These are phyloP conservation scores for Luscinia megarhynchos DNA, from an alignment of 2,797 vertebrate genomes.

Conservation along the genomic window DNA sequence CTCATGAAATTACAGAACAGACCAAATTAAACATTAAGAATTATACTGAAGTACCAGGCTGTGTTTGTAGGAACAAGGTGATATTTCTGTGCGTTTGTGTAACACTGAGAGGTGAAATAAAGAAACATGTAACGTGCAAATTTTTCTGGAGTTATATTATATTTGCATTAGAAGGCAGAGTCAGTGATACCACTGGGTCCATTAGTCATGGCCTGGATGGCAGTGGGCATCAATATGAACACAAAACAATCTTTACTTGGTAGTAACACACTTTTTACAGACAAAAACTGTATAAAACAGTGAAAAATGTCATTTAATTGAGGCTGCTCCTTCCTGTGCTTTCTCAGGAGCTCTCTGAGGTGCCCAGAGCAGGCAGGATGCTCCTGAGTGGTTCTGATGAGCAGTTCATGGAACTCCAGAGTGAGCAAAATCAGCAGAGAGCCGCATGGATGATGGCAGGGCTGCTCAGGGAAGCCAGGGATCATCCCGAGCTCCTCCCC, in stretches of 20 bases:
- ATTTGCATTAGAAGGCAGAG: neutral
- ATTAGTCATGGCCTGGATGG: neutral
- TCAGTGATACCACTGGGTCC: neutral
- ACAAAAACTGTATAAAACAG: neutral
- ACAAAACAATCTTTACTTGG: neutral
- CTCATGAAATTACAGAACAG: neutral
- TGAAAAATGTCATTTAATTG: neutral
- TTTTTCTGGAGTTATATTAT: neutral
- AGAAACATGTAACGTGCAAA: neutral
- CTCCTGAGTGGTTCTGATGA: neutral
- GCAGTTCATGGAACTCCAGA: neutral
- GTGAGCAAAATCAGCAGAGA: neutral
- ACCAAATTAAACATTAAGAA: neutral
- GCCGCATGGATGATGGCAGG: neutral
- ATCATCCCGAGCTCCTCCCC: neutral
- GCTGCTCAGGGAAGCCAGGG: too few relatives aligned
- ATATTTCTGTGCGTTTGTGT: neutral
- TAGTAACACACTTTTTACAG: fast-evolving
- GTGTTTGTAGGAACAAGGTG: neutral
- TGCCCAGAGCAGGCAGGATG: neutral
- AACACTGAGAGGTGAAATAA: neutral
- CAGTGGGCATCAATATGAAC: neutral
- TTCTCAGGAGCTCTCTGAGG: neutral
- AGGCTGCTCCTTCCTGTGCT: neutral
- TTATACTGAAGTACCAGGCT: neutral